Evolutionary conservation across 64 coral and sea anemone species (phyloP), one percentile per base, ranked within the genome.

Genomic region (Stichodactyla mertensii): DNA sequence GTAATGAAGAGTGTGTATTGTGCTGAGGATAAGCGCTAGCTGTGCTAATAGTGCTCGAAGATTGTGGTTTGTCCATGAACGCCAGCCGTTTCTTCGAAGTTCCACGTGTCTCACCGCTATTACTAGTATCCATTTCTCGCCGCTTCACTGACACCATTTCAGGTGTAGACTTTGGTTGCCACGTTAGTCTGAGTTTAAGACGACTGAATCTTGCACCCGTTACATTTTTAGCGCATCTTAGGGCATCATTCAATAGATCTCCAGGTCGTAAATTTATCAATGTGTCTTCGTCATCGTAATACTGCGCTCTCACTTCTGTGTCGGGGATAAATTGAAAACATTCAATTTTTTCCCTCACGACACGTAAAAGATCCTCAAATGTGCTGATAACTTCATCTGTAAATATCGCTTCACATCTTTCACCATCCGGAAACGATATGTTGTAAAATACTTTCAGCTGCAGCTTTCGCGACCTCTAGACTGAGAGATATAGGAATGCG

Each of bases 171-270:
- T 55, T 83, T 23, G 78, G 87, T 24, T 89, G 87, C 87, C 87
- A 83, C 6, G 64, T 45, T 24, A 89, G 27, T 88, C 78, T 88
- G 55, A 88, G 45, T 88, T 88, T 88, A 51, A 88, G 57, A 11
- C 60, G 57, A 19, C 78, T 83, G 79, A 83, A 89, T 36, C 59
- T 84, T 89, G 87, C 67, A 16, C 77, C 87, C 31, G 88, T 71
- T 36, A 89, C 80, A 66, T 57, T n/a, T 82, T 88, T 51, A 10
- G 88, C 80, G 57, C 88, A 89, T 77, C 88, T 89, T 36, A 89
- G 54, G 7, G 87, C 61, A 83, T 89, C 78, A 14, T 69, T 53
- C 36, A 88, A 52, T 27, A 55, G 55, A 70, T 83, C 36, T 89
- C 60, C 59, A 69, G 54, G 5, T 12, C 14, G 51, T 26, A 89